Evolutionary conservation across 1,140 invertebrate genomes (phyloP).

Genomic region (Conus betulinus): DNA sequence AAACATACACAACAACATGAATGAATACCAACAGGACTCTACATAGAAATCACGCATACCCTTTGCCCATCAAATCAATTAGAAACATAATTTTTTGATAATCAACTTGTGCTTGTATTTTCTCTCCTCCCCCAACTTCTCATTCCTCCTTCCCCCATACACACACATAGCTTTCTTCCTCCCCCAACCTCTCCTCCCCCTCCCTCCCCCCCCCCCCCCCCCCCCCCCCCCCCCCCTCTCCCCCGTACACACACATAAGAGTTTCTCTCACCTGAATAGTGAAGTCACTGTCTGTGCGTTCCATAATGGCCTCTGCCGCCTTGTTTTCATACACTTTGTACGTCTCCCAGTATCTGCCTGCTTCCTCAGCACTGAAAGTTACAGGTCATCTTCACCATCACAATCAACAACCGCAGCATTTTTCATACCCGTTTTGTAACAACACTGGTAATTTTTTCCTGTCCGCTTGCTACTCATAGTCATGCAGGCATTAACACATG

Average conservation of each 20-base stretch:
- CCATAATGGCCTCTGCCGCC: constrained; percentile 94
- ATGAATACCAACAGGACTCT: too few species aligned
- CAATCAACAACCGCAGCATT: neutral
- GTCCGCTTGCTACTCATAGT: neutral
- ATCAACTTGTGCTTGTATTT: too few species aligned
- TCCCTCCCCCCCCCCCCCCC: neutral
- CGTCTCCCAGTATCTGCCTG: constrained; percentile 94
- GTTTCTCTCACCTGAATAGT: constrained; percentile 60
- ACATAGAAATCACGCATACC: too few species aligned
- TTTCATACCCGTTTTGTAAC: neutral
- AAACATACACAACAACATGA: too few species aligned
- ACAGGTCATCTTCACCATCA: neutral
- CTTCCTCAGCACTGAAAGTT: constrained; percentile 84
- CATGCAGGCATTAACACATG: neutral
- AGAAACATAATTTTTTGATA: too few species aligned
- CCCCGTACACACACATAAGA: neutral
- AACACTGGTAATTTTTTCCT: neutral
- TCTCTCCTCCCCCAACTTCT: too few species aligned
- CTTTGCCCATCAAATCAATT: too few species aligned
- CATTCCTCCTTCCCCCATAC: too few species aligned
- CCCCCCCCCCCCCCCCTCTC: too few species aligned
- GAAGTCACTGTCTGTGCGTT: constrained; percentile 70
- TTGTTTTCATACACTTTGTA: constrained; percentile 98
- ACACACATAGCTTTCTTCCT: too few species aligned
- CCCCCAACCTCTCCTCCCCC: too few species aligned